These are phyloP conservation scores for Pocota personata DNA, from an alignment of 2,888 invertebrate genomes.

Conservation along the genomic window DNA sequence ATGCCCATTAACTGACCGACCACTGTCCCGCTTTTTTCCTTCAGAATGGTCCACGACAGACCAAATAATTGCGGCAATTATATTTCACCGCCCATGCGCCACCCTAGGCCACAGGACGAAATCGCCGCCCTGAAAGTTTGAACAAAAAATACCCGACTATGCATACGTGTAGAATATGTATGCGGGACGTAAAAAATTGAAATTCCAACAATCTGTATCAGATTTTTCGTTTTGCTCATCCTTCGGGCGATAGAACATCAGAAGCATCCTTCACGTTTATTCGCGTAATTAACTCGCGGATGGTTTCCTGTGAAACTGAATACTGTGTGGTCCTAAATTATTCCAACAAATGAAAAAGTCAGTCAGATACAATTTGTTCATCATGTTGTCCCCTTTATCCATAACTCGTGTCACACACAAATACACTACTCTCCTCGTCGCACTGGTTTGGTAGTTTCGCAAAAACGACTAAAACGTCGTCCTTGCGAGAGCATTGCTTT, in stretches of 20 bases:
- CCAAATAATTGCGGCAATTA: constrained; percentile 72
- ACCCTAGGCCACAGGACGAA: constrained; percentile 20
- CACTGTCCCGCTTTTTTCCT: constrained; percentile 34
- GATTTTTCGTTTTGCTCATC: constrained; percentile 49
- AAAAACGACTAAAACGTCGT: constrained; percentile 25
- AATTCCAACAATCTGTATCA: constrained; percentile 56
- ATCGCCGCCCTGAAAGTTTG: constrained; percentile 23
- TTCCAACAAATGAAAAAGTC: constrained; percentile 55
- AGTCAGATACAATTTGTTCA: constrained; percentile 15
- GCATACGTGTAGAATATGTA: constrained; percentile 5
- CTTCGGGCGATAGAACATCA: constrained; percentile 15
- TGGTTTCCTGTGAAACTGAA: constrained; percentile 55
- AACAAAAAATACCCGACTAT: background rate
- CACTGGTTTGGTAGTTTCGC: constrained; percentile 17
- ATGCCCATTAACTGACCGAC: constrained; percentile 66
- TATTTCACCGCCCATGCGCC: constrained; percentile 36
- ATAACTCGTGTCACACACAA: constrained; percentile 18
- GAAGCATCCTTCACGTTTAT: constrained; percentile 54
- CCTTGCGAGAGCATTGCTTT: constrained; percentile 24
- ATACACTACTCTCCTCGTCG: background rate
- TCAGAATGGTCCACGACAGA: constrained; percentile 31
- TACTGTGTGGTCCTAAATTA: constrained; percentile 58
- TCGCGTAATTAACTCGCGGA: constrained; percentile 69
- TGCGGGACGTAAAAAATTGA: constrained; percentile 25
- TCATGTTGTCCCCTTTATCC: constrained; percentile 29